Evolutionary conservation across 2,113 vertebrate genomes (phyloP).

Genomic region (Romanogobio albipinnatus): DNA sequence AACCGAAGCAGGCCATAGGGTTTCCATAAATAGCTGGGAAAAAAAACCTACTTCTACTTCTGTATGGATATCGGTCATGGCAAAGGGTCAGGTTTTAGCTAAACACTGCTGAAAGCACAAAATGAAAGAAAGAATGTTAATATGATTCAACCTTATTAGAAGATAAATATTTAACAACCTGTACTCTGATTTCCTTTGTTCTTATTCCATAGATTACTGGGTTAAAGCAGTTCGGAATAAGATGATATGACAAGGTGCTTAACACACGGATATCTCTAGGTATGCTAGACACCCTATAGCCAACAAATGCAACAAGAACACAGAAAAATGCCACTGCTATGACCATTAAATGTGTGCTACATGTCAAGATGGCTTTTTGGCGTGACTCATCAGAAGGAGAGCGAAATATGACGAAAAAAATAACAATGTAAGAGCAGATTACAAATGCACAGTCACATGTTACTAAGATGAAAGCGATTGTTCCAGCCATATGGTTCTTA

Average conservation of each 20-base stretch:
- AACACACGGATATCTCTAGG: conserved; percentile 48
- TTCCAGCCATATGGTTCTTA: conserved; percentile 59
- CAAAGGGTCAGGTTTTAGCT: too few species aligned
- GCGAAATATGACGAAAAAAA: conserved; percentile 47
- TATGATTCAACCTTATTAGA: neutral
- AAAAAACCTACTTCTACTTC: too few species aligned
- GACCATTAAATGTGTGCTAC: conserved; percentile 53
- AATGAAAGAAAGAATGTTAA: neutral
- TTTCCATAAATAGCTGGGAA: too few species aligned
- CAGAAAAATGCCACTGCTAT: conserved; percentile 9
- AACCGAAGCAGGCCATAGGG: too few species aligned
- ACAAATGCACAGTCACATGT: conserved; percentile 25
- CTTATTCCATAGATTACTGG: conserved; percentile 61
- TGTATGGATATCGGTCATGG: too few species aligned
- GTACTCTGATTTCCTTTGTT: conserved; percentile 57
- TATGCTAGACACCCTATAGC: conserved; percentile 49
- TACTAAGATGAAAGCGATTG: conserved; percentile 14
- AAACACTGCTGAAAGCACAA: too few species aligned
- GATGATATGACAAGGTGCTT: conserved; percentile 52
- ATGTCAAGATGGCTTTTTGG: conserved; percentile 51
- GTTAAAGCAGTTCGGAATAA: conserved; percentile 53
- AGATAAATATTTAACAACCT: conserved; percentile 34
- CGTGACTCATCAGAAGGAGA: conserved; percentile 41
- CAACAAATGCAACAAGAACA: conserved; percentile 49
- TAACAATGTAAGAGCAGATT: conserved; percentile 17